phyloP scores from a whole-genome alignment of 2,797 vertebrate species.

The Girardinus metallicus region DNA sequence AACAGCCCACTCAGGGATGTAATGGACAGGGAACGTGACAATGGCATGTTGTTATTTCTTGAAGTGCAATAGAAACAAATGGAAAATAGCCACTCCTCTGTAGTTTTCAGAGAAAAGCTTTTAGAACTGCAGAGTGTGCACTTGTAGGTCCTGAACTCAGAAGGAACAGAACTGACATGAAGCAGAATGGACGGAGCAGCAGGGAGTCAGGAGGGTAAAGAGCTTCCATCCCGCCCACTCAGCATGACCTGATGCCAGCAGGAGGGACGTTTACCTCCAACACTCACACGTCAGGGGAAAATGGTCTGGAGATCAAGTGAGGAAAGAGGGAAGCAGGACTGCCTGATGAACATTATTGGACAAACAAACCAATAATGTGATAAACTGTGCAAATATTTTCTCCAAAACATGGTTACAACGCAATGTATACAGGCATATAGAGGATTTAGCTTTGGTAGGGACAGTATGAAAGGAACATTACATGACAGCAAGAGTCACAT shows the following conservation, averaged over 20 bases:
- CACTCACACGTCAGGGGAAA: conserved; percentile 15
- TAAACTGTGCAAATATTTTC: not conserved
- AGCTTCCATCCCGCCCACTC: conserved; percentile 37
- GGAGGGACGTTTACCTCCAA: conserved; percentile 18
- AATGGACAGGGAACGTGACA: conserved; percentile 90
- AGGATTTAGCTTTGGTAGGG: not conserved
- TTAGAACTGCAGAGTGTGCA: not conserved
- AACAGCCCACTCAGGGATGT: conserved; percentile 90
- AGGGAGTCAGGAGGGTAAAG: conserved; percentile 9
- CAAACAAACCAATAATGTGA: not conserved
- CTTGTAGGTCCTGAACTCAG: conserved; percentile 20
- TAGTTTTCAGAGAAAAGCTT: conserved; percentile 5
- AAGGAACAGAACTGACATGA: conserved; percentile 7
- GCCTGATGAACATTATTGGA: not conserved
- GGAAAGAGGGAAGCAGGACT: conserved; percentile 7
- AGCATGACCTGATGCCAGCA: conserved; percentile 24
- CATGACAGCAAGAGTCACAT: not conserved
- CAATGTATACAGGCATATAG: not conserved
- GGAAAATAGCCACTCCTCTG: not conserved
- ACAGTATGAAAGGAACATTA: not conserved
- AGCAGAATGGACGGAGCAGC: conserved; percentile 22
- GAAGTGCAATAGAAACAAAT: not conserved
- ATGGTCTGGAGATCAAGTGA: conserved; percentile 25
- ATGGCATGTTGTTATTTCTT: conserved; percentile 80
- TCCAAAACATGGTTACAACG: not conserved